Evolutionary conservation across 1,140 invertebrate genomes (phyloP), one percentile per base, ranked within the genome.

Genomic region (Adelges cooleyi): DNA sequence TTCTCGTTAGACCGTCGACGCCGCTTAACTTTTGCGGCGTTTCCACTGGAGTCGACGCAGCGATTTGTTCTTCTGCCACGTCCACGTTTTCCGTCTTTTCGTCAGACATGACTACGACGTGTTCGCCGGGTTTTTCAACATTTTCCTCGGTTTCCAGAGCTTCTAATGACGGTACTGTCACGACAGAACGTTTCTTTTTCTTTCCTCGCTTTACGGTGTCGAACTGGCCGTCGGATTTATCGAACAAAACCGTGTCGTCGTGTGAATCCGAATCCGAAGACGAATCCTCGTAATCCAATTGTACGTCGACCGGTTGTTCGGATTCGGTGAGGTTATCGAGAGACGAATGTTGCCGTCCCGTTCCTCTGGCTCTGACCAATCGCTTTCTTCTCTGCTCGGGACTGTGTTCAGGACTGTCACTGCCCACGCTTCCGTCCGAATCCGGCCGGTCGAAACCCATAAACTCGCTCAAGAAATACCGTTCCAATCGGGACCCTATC

Each of bases 381-480:
- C 86, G 78, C 71, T 91, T 91, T 65, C 87, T 79, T 3, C 88
- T 75, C 72, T 91, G 89, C 71, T 90, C 89, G 0, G 89, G 89
- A 76, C 88, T 92, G 0, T 87, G 88, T 71, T 84, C 81, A 70
- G 92, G 89, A 70, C 88, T 91, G 71, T 92, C 89, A 75, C 84
- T 86, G 10, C 84, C 85, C 8, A 86, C 84, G 73, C 89, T 92
- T 4, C 89, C 89, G 71, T 90, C 89, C 0, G 87, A 87, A 70
- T 88, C 85, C 42, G 85, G 78, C 67, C 86, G 78, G 69, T 81
- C 82, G 65, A 90, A 88, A 3, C 87, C 87, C 76, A 90, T 84
- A 70, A 92, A 89, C 11, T 87, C 88, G 0, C 86, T 87, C 0
- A 91, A 74, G 74, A 93, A 94, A 75, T 95, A 94, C 73, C 93